These are phyloP conservation scores for Chaitophorus viminalis DNA, from an alignment of 2,888 invertebrate species.

Conservation along the genomic window DNA sequence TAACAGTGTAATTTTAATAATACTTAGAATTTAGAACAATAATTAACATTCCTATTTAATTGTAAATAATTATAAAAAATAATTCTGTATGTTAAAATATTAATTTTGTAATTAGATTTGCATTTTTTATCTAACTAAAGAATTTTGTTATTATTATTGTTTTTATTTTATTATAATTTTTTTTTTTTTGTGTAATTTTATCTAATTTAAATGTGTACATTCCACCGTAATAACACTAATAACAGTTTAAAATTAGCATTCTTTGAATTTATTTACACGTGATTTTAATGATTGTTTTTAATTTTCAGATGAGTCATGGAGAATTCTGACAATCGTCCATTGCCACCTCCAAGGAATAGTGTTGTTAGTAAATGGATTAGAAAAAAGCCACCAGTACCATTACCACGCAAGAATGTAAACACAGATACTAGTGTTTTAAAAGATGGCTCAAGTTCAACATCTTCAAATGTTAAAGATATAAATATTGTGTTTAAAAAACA, in stretches of 20 bases:
- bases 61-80: conserved; percentile 33
- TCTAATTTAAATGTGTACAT: conserved; percentile 26
- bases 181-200: conserved; percentile 31
- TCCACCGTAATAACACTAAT: conserved; percentile 32
- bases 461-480: conserved; percentile 33
- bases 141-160: conserved; percentile 20
- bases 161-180: conserved; percentile 37
- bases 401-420: conserved; percentile 62
- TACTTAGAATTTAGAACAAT: conserved; percentile 35
- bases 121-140: conserved; percentile 28
- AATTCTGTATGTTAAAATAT: conserved; percentile 33
- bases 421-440: conserved; percentile 13
- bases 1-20: conserved; percentile 28
- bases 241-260: conserved; percentile 28
- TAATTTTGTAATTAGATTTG: conserved; percentile 37
- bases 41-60: conserved; percentile 53
- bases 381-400: conserved; percentile 62
- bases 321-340: conserved; percentile 42
- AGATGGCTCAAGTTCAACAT: conserved; percentile 18
- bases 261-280: conserved; percentile 46
- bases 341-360: conserved; percentile 54
- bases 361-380: conserved; percentile 14
- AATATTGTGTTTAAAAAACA: conserved; percentile 61
- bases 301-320: conserved; percentile 61
- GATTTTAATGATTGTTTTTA: conserved; percentile 56